Base-by-base conservation (phyloP, 2,797 vertebrate species). In the Sciaenops ocellatus region DNA sequence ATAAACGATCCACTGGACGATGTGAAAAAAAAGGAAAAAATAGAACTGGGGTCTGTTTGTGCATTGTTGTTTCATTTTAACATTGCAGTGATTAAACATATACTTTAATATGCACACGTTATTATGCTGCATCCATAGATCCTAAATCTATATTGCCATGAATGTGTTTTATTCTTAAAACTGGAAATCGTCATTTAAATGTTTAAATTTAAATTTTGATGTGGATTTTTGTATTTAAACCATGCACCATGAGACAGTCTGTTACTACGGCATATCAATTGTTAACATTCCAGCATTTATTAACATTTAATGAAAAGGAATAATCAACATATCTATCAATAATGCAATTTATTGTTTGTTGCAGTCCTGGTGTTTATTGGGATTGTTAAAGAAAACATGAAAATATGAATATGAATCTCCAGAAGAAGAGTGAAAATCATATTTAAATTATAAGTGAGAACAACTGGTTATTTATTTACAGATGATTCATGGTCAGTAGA, bases 1-100 rank as follows among this genome's bases (percentile, higher is more conserved):
- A 91, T 69, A 12, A 78, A 88, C 7, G 54, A 67, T 62, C 26
- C 48, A 17, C 69, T 51, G 15, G 28, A 38, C 30, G 10, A 50
- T 28, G 41, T 48, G 9, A 22, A 15, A 51, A 20, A 42, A 69
- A 63, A 50, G 6, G 7, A 7, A 34, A 7, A 34, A 34, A 34
- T 28, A 28, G 28, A 28, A 3, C 30, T 30, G 30, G 8, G 7
- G 2, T 34, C 8, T 38, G 34, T 38, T 38, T 61, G 63, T 65
- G 15, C 22, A 22, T 68, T 5, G 28, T 15, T 41, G 15, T 51
- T 38, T 47, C 8, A 9, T 38, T 38, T 38, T 5, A 16, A 34
- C 13, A 28, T 46, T 22, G 5, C 15, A 51, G 34, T 3, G 1
- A 44, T 50, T 63, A 59, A 54, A 55, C 3, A 1, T 20, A 13